phyloP scores from a whole-genome alignment of 2,888 invertebrate species.

The Willowsia nigromaculata region DNA sequence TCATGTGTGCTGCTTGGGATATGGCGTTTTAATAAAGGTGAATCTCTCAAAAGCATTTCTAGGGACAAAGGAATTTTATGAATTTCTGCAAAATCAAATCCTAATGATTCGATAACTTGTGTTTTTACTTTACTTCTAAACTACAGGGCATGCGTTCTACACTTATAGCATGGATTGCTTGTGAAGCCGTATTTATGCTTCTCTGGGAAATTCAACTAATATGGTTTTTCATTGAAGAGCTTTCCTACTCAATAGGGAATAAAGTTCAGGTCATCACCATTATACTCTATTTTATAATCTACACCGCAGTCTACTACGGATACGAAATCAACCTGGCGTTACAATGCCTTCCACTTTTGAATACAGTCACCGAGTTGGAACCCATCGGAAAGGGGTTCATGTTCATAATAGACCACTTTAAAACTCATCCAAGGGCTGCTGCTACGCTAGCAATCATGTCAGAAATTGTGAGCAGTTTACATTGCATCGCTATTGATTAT shows the following conservation, averaged over 20 bases:
- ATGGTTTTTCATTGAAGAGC: conserved; percentile 51
- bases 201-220: conserved; percentile 58
- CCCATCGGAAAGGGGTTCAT: conserved; percentile 71
- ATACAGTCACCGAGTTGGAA: conserved; percentile 62
- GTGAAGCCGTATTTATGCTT: conserved; percentile 40
- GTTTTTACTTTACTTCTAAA: no score
- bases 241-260: background rate
- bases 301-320: conserved; percentile 40
- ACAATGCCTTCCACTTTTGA: conserved; percentile 60
- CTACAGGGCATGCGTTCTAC: conserved; percentile 68
- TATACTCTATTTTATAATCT: conserved; percentile 56
- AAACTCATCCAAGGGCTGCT: conserved; percentile 61
- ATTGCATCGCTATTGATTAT: background rate
- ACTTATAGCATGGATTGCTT: conserved; percentile 66
- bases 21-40: conserved; percentile 71
- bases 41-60: no score
- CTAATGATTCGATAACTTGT: no score
- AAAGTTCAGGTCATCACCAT: background rate
- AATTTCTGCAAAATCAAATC: no score
- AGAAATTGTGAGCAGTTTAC: conserved; percentile 67
- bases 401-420: conserved; percentile 66
- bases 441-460: conserved; percentile 69
- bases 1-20: conserved; percentile 62
- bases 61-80: no score
- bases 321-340: conserved; percentile 63